Evolutionary conservation across 2,888 invertebrate genomes (phyloP).

Genomic region (Drosophila kokeensis): DNA sequence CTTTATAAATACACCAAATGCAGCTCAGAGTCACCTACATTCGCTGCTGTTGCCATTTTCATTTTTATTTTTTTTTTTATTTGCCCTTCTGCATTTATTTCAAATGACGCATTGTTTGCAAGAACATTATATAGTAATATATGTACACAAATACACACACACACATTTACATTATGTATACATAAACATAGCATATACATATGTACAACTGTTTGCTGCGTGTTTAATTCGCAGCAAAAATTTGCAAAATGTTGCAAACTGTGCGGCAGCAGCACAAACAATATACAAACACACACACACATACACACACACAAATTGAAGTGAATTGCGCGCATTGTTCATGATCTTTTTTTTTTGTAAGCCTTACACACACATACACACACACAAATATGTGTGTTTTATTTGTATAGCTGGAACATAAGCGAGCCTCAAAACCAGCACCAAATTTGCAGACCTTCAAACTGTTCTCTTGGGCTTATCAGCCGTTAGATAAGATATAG

Average conservation of each 20-base stretch:
- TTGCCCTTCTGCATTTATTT: constrained; percentile 60
- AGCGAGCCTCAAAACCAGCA: constrained; percentile 30
- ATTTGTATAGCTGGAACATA: constrained; percentile 34
- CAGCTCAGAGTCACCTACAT: constrained; percentile 72
- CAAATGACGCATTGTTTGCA: constrained; percentile 76
- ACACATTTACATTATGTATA: background rate
- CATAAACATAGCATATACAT: background rate
- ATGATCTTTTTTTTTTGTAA: constrained; percentile 38
- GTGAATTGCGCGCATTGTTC: constrained; percentile 76
- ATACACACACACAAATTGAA: constrained; percentile 50
- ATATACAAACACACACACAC: constrained; percentile 23
- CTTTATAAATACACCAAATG: constrained; percentile 42
- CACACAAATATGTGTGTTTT: constrained; percentile 25
- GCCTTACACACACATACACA: constrained; percentile 33
- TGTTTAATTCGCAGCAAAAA: constrained; percentile 74
- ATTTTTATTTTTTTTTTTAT: background rate
- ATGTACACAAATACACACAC: background rate
- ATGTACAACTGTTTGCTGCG: constrained; percentile 44
- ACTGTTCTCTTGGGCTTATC: constrained; percentile 31
- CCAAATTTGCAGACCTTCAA: constrained; percentile 32
- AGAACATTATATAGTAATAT: constrained; percentile 5
- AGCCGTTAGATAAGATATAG: constrained; percentile 47
- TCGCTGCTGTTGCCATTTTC: constrained; percentile 50
- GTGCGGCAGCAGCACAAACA: constrained; percentile 34
- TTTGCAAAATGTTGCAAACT: constrained; percentile 69